Evolutionary conservation across 1,140 invertebrate species (phyloP).

Genomic region (Harlomillsia oculata): DNA sequence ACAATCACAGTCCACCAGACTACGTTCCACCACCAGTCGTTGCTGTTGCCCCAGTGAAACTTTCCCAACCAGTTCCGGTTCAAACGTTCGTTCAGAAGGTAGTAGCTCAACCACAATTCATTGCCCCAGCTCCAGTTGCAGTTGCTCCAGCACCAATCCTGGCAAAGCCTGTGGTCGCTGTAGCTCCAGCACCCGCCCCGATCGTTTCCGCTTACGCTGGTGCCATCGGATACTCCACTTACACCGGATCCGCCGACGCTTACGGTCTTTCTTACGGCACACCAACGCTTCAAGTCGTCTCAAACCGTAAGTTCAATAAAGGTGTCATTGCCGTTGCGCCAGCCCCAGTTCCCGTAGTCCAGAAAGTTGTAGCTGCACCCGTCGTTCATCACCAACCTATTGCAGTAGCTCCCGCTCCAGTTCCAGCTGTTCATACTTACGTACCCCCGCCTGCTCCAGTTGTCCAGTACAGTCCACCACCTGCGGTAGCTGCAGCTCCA

Average conservation of each 20-base stretch:
- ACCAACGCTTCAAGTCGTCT: conserved; percentile 15
- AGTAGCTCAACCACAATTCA: background rate
- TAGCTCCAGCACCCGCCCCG: background rate
- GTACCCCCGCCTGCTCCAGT: too few relatives aligned
- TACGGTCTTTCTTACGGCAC: conserved; percentile 20
- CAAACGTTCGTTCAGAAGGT: background rate
- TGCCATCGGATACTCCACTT: conserved; percentile 16
- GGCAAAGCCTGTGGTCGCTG: too few relatives aligned
- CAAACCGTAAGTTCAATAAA: conserved; percentile 23
- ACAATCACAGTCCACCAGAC: conserved; percentile 5
- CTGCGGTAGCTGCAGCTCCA: background rate
- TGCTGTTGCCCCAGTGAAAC: background rate
- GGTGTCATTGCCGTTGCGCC: background rate
- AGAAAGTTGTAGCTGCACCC: background rate
- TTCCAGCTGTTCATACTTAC: background rate
- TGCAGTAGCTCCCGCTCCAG: background rate
- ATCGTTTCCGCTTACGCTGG: conserved; percentile 15
- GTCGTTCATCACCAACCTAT: background rate
- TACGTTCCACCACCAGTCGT: conserved; percentile 13
- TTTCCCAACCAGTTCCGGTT: background rate
- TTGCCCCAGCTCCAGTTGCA: conserved; percentile 7
- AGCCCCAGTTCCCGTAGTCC: background rate
- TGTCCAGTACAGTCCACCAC: background rate
- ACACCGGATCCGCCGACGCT: conserved; percentile 2
- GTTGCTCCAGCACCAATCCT: background rate